Percentiles rank a stretch among this genome's conserved stretches.
Conservation (phyloP, 2,113 vertebrate species). For the Neotoma lepida region DNA sequence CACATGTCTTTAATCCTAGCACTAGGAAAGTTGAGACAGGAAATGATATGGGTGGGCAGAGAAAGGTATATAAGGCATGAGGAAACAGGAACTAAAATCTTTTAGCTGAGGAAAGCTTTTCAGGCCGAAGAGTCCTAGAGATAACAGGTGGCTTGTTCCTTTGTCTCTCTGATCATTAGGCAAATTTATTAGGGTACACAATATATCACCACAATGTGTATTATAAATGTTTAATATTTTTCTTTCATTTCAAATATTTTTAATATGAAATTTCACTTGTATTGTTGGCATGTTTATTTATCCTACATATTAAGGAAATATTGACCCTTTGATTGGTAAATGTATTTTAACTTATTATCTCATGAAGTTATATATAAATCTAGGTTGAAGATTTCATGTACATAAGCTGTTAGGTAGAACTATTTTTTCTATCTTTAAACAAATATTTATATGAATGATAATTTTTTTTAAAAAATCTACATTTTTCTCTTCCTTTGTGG, state of each 20-base stretch:
- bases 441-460: not conserved
- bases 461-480: not conserved
- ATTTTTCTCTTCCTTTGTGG: not conserved
- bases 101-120: too few relatives aligned
- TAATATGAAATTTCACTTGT: not conserved
- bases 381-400: not conserved
- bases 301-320: conserved; percentile 12
- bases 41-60: too few relatives aligned
- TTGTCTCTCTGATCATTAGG: too few relatives aligned
- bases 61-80: too few relatives aligned
- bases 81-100: too few relatives aligned
- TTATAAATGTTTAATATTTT: not conserved
- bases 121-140: too few relatives aligned
- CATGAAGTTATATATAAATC: not conserved
- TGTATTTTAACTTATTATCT: not conserved
- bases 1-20: too few relatives aligned
- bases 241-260: not conserved
- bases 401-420: not conserved
- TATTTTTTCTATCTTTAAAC: conserved; percentile 15
- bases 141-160: too few relatives aligned
- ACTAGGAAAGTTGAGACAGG: too few relatives aligned
- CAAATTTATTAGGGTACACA: too few relatives aligned
- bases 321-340: not conserved
- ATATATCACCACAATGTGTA: too few relatives aligned
- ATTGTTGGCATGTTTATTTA: not conserved